Base-by-base conservation (phyloP, 1,140 invertebrate species). In the Calephelis nemesis region DNA sequence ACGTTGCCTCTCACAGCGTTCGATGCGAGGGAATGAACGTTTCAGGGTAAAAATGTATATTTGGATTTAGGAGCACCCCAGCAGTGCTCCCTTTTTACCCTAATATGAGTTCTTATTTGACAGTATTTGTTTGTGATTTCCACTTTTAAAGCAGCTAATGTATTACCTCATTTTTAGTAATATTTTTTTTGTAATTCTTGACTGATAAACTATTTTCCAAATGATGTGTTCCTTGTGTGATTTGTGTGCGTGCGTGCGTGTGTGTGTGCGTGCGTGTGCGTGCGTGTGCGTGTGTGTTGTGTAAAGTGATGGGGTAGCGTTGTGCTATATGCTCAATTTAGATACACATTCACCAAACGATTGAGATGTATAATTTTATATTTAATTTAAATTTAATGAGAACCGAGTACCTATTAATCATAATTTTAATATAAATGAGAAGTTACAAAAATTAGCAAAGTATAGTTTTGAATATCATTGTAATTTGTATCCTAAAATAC, bases 311-410 rank as follows among this genome's bases (percentile, higher is more conserved):
- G 82, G 83, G 88, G 87, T 90, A 85, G 85, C 87, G 88, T 91
- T 90, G 88, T 89, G 88, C 88, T 90, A 84, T 89, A 85, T 91
- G 88, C 88, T 89, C 88, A 91, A 89, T 91, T 89, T 90, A 91
- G 85, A 88, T 88, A 88, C 85, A 86, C 86, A 85, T 87, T 91
- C 88, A 88, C 86, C 85, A 87, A 88, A 91, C 85, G 78, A 87
- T 88, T 87, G 84, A 89, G 82, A 85, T 85, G 79, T 85, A 88
- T 84, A 86, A 86, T 88, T 87, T 87, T 83, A 86, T 88, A 86
- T 85, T 86, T 88, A 86, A 87, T 87, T 88, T 88, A 90, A 86
- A 87, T 87, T 88, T 88, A 90, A 89, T 85, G 80, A 87, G 78
- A 87, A 87, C 83, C 85, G 82, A 91, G 87, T 91, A 91, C 87